phyloP scores from a whole-genome alignment of 2,797 vertebrate genomes.

The Enteromius unitaeniatus region DNA sequence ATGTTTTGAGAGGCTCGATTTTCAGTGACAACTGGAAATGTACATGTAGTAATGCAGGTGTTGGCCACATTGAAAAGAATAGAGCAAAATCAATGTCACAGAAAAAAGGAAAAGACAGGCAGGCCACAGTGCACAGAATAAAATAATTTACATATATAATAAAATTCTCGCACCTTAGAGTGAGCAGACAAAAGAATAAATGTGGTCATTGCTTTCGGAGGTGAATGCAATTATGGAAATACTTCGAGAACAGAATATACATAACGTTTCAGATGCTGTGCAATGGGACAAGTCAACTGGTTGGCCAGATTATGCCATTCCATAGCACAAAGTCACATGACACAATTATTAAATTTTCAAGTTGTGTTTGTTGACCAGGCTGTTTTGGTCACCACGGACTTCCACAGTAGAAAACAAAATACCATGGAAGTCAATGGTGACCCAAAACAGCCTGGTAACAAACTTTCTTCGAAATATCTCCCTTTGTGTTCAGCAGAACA shows the following conservation, averaged over 20 bases:
- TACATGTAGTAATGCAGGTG: conserved; percentile 63
- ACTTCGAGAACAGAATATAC: background rate
- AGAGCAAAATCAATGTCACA: conserved; percentile 54
- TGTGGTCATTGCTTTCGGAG: background rate
- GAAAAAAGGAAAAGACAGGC: conserved; percentile 70
- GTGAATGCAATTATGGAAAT: background rate
- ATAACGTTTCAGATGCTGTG: no score
- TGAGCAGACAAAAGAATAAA: background rate
- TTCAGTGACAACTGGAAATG: conserved; percentile 62
- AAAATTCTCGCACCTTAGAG: background rate
- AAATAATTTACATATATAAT: background rate
- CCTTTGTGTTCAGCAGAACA: no score
- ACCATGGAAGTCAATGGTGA: no score
- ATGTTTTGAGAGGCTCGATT: conserved; percentile 62
- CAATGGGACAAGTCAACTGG: no score
- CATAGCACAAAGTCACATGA: no score
- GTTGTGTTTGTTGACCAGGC: no score
- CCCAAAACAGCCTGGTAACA: no score
- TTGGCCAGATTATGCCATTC: no score
- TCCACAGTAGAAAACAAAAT: no score
- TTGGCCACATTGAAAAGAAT: conserved; percentile 68
- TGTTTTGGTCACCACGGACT: no score
- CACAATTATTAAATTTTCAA: no score
- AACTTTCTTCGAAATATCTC: no score
- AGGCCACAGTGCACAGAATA: conserved; percentile 27